These are phyloP conservation scores for Lasioglossum morio DNA, from an alignment of 2,888 invertebrate species.

Conservation along the genomic window DNA sequence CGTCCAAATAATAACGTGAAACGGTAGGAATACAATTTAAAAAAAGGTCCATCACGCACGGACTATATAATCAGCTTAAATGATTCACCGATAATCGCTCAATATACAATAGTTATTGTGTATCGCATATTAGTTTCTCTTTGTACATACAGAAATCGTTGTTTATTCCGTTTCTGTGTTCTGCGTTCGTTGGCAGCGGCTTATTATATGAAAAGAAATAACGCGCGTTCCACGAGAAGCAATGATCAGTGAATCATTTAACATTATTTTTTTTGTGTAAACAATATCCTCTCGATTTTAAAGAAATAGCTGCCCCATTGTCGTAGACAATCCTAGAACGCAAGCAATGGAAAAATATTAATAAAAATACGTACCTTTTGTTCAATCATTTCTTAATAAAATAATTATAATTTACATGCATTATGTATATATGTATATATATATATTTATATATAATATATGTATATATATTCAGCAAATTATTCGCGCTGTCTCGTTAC, in stretches of 20 bases:
- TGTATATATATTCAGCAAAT: constrained; percentile 42
- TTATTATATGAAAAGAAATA: constrained; percentile 3
- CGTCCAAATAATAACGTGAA: constrained; percentile 60
- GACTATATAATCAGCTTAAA: constrained; percentile 59
- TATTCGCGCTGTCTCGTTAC: constrained; percentile 50
- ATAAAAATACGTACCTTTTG: constrained; percentile 71
- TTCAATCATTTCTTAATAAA: constrained; percentile 41
- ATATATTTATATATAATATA: constrained; percentile 21
- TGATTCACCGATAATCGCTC: constrained; percentile 62
- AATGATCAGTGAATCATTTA: constrained; percentile 62
- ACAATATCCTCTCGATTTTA: constrained; percentile 77
- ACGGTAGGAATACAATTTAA: constrained; percentile 59
- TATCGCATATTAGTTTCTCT: constrained; percentile 33
- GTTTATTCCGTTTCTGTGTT: neutral
- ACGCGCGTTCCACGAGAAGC: constrained; percentile 42
- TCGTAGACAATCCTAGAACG: constrained; percentile 84
- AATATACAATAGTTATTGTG: constrained; percentile 32
- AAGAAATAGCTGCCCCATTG: constrained; percentile 85
- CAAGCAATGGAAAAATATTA: constrained; percentile 83
- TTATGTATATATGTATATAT: constrained; percentile 29
- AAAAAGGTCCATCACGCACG: constrained; percentile 53
- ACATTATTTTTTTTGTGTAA: constrained; percentile 49
- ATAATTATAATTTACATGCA: constrained; percentile 70
- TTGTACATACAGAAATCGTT: constrained; percentile 34
- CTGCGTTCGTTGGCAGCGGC: constrained; percentile 20